Conservation (phyloP, 2,113 vertebrate species). For the Ailurus styani region DNA sequence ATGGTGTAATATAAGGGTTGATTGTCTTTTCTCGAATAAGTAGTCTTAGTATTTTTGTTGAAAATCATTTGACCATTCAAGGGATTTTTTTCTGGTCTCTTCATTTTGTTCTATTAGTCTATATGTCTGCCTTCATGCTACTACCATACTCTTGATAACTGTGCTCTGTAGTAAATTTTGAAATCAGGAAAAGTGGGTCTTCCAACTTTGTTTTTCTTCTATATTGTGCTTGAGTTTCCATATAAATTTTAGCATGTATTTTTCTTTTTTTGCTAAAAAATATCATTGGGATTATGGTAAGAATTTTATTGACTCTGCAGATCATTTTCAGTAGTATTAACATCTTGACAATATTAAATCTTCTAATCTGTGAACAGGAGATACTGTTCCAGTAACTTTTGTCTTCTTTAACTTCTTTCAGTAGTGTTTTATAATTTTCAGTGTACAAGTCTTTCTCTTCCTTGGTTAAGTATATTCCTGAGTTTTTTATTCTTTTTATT, state of each 20-base stretch:
- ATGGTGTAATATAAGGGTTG: too few relatives aligned
- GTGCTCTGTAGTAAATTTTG: neutral
- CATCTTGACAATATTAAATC: neutral
- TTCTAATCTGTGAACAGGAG: neutral
- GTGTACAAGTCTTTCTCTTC: neutral
- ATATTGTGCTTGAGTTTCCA: neutral
- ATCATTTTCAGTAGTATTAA: neutral
- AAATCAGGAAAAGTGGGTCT: neutral
- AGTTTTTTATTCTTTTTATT: neutral
- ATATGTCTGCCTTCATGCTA: neutral
- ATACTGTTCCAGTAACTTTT: neutral
- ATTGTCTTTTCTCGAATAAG: neutral
- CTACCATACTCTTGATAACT: neutral
- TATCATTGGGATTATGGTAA: neutral
- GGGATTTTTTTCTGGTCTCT: neutral
- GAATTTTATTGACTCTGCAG: neutral
- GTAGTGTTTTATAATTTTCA: neutral
- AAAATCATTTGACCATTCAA: neutral
- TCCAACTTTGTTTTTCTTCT: neutral
- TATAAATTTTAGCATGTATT: neutral
- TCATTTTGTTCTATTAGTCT: neutral
- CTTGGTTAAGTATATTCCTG: neutral
- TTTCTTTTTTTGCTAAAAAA: neutral
- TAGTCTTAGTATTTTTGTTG: neutral
- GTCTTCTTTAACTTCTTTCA: neutral